Percentiles rank a stretch among this genome's conserved stretches.
phyloP scores from a whole-genome alignment of 2,797 vertebrate genomes.

The Huso huso region DNA sequence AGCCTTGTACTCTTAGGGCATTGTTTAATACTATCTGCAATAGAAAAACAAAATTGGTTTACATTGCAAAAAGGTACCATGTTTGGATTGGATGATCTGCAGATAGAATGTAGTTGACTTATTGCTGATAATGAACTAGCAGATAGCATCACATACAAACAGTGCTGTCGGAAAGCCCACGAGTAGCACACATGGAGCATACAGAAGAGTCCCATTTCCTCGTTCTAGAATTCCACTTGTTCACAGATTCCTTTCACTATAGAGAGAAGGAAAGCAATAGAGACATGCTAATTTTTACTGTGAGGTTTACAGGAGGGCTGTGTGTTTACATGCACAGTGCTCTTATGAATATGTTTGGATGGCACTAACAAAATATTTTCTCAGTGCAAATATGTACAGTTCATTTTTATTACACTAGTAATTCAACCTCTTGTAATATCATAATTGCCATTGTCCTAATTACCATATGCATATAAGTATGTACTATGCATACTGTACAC shows the following conservation, averaged over 20 bases:
- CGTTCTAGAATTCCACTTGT: conserved; percentile 48
- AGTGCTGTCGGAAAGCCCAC: conserved; percentile 41
- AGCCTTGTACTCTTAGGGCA: conserved; percentile 68
- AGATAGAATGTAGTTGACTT: conserved; percentile 67
- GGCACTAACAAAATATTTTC: not conserved
- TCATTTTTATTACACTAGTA: too few relatives aligned
- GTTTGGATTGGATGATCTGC: conserved; percentile 46
- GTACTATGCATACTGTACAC: too few relatives aligned
- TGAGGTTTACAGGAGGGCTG: conserved; percentile 28
- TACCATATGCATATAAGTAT: too few relatives aligned
- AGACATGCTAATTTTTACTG: conserved; percentile 54
- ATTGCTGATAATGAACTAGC: conserved; percentile 71
- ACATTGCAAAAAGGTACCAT: conserved; percentile 54
- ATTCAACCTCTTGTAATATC: too few relatives aligned
- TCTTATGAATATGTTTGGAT: conserved; percentile 43
- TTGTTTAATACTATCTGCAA: conserved; percentile 78
- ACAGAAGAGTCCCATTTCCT: conserved; percentile 61
- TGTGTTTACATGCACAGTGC: conserved; percentile 20
- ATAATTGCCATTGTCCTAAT: too few relatives aligned
- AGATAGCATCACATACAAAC: conserved; percentile 45
- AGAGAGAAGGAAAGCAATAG: conserved; percentile 37
- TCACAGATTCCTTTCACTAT: conserved; percentile 47
- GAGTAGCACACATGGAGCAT: conserved; percentile 62
- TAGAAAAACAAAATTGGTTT: conserved; percentile 70
- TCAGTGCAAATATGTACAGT: too few relatives aligned